phyloP scores from a whole-genome alignment of 2,797 vertebrate genomes.

The Aphelocoma californica region DNA sequence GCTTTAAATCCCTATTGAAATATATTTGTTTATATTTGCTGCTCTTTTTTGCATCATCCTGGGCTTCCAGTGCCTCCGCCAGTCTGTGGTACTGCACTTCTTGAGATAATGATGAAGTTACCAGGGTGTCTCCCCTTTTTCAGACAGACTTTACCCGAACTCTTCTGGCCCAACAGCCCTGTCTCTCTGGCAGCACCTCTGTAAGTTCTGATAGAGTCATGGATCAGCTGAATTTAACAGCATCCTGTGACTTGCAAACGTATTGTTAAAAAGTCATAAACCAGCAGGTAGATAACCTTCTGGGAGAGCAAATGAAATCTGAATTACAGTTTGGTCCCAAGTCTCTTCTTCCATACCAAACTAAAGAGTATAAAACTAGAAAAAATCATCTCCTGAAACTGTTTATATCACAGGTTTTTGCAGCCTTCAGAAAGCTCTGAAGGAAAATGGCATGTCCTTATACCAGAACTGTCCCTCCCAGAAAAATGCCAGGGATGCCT shows the following conservation, averaged over 20 bases:
- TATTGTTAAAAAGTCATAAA: not conserved
- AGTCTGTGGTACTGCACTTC: not conserved
- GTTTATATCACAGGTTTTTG: not conserved
- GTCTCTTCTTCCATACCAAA: not conserved
- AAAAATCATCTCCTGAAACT: not conserved
- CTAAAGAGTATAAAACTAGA: not conserved
- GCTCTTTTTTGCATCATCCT: not conserved
- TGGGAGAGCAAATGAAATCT: not conserved
- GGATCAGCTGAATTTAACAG: not conserved
- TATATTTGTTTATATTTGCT: not conserved
- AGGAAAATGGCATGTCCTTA: not conserved
- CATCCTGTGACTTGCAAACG: not conserved
- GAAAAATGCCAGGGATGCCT: not conserved
- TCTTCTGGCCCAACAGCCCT: not conserved
- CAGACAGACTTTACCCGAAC: not conserved
- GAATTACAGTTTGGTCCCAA: not conserved
- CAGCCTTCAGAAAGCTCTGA: not conserved
- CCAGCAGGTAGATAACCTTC: not conserved
- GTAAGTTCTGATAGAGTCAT: not conserved
- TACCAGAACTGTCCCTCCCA: not conserved
- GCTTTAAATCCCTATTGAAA: not conserved
- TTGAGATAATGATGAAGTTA: not conserved
- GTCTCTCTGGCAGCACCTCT: not conserved
- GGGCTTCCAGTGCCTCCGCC: not conserved
- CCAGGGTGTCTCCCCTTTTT: not conserved